phyloP scores from a whole-genome alignment of 2,797 vertebrate species.

The Telmatherina bonti region DNA sequence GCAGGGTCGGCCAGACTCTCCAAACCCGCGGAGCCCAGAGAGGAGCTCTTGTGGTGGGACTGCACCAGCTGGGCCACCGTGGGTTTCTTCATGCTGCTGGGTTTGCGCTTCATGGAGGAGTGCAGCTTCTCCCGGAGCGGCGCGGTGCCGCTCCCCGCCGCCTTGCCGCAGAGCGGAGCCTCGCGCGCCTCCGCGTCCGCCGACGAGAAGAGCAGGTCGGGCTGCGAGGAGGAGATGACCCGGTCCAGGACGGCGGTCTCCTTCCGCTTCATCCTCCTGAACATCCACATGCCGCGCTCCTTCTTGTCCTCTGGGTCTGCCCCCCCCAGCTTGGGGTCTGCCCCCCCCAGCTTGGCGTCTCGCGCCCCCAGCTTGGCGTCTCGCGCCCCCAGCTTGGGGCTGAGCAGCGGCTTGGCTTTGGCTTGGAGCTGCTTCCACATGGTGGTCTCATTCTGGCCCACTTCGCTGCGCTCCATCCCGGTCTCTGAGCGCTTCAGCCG shows the following conservation, averaged over 20 bases:
- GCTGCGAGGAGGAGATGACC: slow-evolving; percentile 90
- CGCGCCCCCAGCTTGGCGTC: slow-evolving; percentile 55
- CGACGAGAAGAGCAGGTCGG: slow-evolving; percentile 87
- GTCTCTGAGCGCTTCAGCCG: neutral
- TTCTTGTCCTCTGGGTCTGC: slow-evolving; percentile 70
- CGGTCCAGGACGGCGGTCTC: slow-evolving; percentile 82
- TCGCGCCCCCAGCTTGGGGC: slow-evolving; percentile 62
- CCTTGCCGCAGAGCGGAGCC: slow-evolving; percentile 60
- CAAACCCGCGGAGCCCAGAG: slow-evolving; percentile 82
- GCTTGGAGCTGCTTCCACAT: slow-evolving; percentile 88
- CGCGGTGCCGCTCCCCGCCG: slow-evolving; percentile 14
- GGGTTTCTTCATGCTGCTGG: slow-evolving; percentile 47
- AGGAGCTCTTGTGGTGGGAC: slow-evolving; percentile 90
- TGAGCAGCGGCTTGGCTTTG: slow-evolving; percentile 81
- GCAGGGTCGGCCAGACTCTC: slow-evolving; percentile 75
- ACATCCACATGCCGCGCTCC: slow-evolving; percentile 81
- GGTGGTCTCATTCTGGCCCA: slow-evolving; percentile 56
- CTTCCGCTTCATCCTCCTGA: slow-evolving; percentile 80
- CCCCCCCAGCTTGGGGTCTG: slow-evolving; percentile 36
- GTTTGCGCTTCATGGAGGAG: slow-evolving; percentile 2
- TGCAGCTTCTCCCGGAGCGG: slow-evolving; percentile 22
- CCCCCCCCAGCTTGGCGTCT: slow-evolving; percentile 66
- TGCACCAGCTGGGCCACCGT: slow-evolving; percentile 78
- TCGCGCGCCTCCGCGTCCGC: slow-evolving; percentile 51
- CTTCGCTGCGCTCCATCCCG: slow-evolving; percentile 59